Conservation (phyloP, 2,888 invertebrate genomes). For the Magallana nippona region DNA sequence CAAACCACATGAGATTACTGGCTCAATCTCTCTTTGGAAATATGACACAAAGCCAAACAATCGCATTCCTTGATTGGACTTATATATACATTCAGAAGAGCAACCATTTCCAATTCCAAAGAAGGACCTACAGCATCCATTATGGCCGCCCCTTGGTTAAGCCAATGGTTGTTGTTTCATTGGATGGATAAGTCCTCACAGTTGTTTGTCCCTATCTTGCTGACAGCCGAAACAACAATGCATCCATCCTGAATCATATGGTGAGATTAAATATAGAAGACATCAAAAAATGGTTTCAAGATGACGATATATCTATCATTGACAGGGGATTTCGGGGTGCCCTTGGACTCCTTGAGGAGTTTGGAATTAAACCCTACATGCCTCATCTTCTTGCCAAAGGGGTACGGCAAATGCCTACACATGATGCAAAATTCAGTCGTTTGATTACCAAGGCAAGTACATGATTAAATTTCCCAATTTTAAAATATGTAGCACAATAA, state of each 20-base stretch:
- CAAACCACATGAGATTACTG: constrained; percentile 49
- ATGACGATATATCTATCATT: constrained; percentile 16
- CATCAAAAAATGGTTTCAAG: constrained; percentile 1
- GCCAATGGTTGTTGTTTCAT: constrained; percentile 47
- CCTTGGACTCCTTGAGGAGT: constrained; percentile 41
- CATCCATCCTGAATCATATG: too few relatives aligned
- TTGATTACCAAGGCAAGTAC: too few relatives aligned
- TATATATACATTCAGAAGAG: constrained; percentile 56
- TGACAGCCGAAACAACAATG: too few relatives aligned
- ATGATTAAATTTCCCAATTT: too few relatives aligned
- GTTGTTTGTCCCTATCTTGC: too few relatives aligned
- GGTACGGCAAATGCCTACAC: constrained; percentile 28
- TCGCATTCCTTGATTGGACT: constrained; percentile 53
- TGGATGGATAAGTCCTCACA: too few relatives aligned
- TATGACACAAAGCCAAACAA: constrained; percentile 32
- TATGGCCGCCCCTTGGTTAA: constrained; percentile 53
- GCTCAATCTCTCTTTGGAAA: constrained; percentile 45
- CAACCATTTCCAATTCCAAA: constrained; percentile 54
- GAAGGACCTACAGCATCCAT: constrained; percentile 51
- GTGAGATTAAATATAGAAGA: constrained; percentile 40
- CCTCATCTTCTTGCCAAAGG: constrained; percentile 47
- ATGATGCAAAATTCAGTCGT: too few relatives aligned
- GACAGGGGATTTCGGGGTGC: constrained; percentile 34
- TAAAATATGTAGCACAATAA: not conserved
- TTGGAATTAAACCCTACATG: constrained; percentile 50